These are phyloP conservation scores for Graptemys geographica DNA, from an alignment of 2,797 vertebrate genomes.

Conservation along the genomic window DNA sequence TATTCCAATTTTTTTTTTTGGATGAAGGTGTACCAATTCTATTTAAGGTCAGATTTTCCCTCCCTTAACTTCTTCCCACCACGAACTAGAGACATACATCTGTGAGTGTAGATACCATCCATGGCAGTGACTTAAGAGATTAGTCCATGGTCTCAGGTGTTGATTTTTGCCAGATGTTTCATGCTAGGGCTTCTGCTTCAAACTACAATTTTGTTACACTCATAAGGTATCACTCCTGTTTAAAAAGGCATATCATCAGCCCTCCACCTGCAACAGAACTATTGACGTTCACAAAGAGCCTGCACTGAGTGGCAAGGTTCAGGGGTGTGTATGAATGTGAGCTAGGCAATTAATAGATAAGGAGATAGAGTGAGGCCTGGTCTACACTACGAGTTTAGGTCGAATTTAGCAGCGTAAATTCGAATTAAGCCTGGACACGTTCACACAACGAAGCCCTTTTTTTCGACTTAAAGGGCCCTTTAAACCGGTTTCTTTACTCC, in stretches of 20 bases:
- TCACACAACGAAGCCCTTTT: no score
- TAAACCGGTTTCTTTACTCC: no score
- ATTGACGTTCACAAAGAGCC: neutral
- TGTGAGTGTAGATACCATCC: neutral
- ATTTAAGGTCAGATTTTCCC: neutral
- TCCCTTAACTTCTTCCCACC: neutral
- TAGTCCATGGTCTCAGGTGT: neutral
- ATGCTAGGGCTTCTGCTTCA: neutral
- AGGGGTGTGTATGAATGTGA: neutral
- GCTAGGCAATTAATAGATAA: fast-evolving
- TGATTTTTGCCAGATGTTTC: neutral
- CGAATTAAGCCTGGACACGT: no score
- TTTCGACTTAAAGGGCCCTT: no score
- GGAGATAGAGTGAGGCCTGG: no score
- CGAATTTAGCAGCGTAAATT: no score
- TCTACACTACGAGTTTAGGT: no score
- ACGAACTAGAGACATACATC: neutral
- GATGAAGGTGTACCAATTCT: neutral
- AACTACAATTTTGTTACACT: neutral
- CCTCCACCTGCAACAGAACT: neutral
- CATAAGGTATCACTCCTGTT: neutral
- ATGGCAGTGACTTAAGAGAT: neutral
- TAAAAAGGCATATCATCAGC: neutral
- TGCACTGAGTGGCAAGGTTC: no score
- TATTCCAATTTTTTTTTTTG: neutral